Conservation (phyloP, 1,140 invertebrate species). For the Drosophila mayri region DNA sequence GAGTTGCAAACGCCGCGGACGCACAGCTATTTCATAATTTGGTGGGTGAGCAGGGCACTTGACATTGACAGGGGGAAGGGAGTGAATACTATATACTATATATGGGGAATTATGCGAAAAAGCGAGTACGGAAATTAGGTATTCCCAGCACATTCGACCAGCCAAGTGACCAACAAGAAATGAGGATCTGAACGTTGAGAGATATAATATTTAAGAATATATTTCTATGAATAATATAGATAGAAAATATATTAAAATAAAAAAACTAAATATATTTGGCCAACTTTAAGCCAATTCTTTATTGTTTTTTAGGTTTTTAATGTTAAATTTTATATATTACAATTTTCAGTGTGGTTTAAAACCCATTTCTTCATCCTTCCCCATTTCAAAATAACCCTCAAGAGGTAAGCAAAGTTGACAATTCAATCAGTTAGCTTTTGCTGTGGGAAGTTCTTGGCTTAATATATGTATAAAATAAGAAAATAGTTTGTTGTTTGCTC, state of each 20-base stretch:
- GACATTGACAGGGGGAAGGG: slow-evolving; percentile 24
- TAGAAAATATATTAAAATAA: too few relatives aligned
- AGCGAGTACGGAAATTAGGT: slow-evolving; percentile 27
- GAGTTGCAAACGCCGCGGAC: slow-evolving; percentile 69
- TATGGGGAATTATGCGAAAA: slow-evolving; percentile 25
- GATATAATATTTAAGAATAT: neutral
- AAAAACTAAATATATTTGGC: neutral
- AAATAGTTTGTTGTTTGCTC: slow-evolving; percentile 33
- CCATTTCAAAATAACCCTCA: neutral
- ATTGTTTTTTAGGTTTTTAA: neutral
- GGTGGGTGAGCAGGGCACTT: slow-evolving; percentile 40
- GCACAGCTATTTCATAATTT: slow-evolving; percentile 77
- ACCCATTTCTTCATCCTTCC: neutral
- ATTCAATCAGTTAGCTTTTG: slow-evolving; percentile 60
- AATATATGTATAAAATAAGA: slow-evolving; percentile 37
- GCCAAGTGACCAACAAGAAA: slow-evolving; percentile 39
- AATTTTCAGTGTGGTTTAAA: neutral
- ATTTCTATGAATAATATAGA: too few relatives aligned
- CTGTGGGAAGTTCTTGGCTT: slow-evolving; percentile 27
- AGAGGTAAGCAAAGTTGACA: slow-evolving; percentile 58
- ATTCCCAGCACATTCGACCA: slow-evolving; percentile 34
- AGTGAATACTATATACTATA: neutral
- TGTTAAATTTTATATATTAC: neutral
- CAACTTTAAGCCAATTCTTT: rapidly evolving
- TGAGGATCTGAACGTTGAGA: slow-evolving; percentile 9